These are phyloP conservation scores for Drosophila parabipectinata DNA, from an alignment of 1,140 invertebrate genomes.

Conservation along the genomic window DNA sequence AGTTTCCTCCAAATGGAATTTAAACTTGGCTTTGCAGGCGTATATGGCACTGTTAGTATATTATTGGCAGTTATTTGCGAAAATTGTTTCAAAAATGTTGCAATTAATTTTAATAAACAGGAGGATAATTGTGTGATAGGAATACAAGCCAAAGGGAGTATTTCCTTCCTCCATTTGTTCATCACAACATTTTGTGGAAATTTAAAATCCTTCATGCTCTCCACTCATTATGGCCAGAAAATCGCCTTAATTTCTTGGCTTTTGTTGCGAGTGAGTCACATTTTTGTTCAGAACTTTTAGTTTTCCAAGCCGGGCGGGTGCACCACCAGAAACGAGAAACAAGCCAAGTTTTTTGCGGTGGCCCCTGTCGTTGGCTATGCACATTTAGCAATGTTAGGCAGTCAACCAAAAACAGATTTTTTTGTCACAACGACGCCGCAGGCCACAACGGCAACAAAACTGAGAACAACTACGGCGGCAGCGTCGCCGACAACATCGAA, in stretches of 20 bases:
- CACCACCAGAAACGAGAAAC: constrained; percentile 2
- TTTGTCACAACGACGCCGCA: constrained; percentile 68
- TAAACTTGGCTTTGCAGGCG: constrained; percentile 21
- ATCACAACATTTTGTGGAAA: no score
- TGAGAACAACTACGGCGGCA: constrained; percentile 27
- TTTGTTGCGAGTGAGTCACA: constrained; percentile 1
- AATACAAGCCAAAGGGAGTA: no score
- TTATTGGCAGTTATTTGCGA: constrained; percentile 32
- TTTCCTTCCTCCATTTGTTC: no score
- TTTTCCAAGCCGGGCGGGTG: constrained; percentile 8
- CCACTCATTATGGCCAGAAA: constrained; percentile 14
- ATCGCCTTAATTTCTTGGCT: background rate
- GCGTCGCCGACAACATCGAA: constrained; percentile 21
- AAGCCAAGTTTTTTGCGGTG: constrained; percentile 25
- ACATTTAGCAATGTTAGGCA: constrained; percentile 62
- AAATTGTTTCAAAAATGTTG: constrained; percentile 10
- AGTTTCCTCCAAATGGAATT: constrained; percentile 26
- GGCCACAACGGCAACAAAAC: constrained; percentile 47
- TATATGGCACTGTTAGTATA: constrained; percentile 16
- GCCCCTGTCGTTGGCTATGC: constrained; percentile 45
- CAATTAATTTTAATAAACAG: background rate
- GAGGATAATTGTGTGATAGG: background rate
- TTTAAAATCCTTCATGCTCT: background rate
- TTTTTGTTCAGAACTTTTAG: constrained; percentile 16
- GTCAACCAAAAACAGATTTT: constrained; percentile 76